Percentiles rank a stretch among this genome's conserved stretches.
phyloP scores from a whole-genome alignment of 2,113 vertebrate genomes.

The Forbesichthys papilliferus region DNA sequence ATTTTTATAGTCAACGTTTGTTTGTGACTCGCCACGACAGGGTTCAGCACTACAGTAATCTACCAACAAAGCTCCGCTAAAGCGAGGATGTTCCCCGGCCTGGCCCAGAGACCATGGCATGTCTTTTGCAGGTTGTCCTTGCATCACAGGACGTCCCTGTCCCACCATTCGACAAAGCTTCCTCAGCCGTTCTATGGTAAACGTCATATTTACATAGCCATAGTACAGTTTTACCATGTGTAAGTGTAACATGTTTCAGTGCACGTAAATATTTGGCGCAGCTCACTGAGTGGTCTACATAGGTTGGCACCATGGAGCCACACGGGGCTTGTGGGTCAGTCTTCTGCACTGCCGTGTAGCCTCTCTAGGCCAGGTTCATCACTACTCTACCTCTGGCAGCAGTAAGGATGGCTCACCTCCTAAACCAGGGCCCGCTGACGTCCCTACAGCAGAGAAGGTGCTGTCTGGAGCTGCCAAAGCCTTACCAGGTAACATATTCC shows the following conservation, averaged over 20 bases:
- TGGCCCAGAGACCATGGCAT: conserved; percentile 77
- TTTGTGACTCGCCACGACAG: conserved; percentile 31
- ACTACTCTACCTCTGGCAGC: conserved; percentile 80
- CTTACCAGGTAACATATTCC: neutral
- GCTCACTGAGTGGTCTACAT: conserved; percentile 29
- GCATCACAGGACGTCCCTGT: conserved; percentile 61
- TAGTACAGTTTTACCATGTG: neutral
- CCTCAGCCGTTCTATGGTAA: conserved; percentile 65
- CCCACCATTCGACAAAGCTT: conserved; percentile 52
- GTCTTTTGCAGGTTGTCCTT: conserved; percentile 75
- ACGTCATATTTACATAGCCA: neutral
- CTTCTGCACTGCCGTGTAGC: conserved; percentile 70
- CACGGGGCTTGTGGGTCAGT: conserved; percentile 70
- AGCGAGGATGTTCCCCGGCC: conserved; percentile 75
- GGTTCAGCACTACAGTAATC: conserved; percentile 37
- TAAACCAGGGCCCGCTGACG: conserved; percentile 33
- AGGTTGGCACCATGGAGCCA: conserved; percentile 81
- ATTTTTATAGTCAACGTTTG: neutral
- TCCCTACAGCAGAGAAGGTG: conserved; percentile 41
- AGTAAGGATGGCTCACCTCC: conserved; percentile 65
- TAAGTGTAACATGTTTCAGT: neutral
- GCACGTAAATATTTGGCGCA: neutral
- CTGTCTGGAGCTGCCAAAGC: conserved; percentile 38
- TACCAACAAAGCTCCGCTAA: conserved; percentile 28
- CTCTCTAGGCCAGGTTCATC: conserved; percentile 77